A percentile compares a stretch with the other conserved stretches of the same genome.
Evolutionary conservation across 2,888 invertebrate species (phyloP).

Genomic region (Campoletis raptor): DNA sequence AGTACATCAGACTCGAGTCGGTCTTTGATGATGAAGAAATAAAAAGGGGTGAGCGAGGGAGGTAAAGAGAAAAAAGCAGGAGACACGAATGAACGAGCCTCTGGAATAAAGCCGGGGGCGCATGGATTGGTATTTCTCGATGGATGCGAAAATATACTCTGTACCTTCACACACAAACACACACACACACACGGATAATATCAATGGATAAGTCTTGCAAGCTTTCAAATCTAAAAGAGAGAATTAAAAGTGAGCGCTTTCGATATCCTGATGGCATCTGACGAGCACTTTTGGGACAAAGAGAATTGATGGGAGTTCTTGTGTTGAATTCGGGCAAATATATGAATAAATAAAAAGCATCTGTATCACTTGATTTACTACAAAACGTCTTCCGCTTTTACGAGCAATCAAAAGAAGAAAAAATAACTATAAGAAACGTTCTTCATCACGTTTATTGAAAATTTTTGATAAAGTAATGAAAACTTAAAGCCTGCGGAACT

Average conservation of each 20-base stretch:
- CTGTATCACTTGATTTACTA: background rate
- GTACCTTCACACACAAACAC: background rate
- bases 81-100: slow-evolving; percentile 36
- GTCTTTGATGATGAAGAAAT: slow-evolving; percentile 62
- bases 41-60: slow-evolving; percentile 44
- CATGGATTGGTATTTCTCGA: slow-evolving; percentile 69
- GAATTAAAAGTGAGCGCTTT: slow-evolving; percentile 49
- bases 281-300: slow-evolving; percentile 49
- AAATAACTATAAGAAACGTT: slow-evolving; percentile 3
- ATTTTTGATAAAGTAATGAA: background rate
- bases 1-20: slow-evolving; percentile 39
- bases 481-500: background rate
- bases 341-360: slow-evolving; percentile 14
- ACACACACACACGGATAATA: background rate
- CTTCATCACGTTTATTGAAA: background rate
- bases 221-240: slow-evolving; percentile 54
- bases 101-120: slow-evolving; percentile 58
- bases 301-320: slow-evolving; percentile 57
- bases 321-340: slow-evolving; percentile 26
- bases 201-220: slow-evolving; percentile 39
- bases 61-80: slow-evolving; percentile 24
- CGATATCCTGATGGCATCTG: slow-evolving; percentile 54
- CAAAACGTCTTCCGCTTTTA: too few relatives aligned
- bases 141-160: slow-evolving; percentile 54
- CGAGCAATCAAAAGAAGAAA: background rate